Evolutionary conservation across 2,888 invertebrate species (phyloP).

Genomic region (Aromia moschata): DNA sequence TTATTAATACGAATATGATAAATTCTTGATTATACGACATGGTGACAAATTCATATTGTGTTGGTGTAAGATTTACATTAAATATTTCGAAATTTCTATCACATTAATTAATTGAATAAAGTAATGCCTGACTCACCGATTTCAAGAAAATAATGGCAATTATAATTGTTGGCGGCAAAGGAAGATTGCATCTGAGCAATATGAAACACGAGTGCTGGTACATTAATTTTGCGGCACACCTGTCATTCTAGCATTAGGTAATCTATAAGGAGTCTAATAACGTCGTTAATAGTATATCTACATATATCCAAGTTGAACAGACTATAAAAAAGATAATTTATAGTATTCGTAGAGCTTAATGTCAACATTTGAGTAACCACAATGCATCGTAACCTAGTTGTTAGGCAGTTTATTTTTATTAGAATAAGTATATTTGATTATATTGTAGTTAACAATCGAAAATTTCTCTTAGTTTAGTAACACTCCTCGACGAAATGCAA

Average conservation of each 20-base stretch:
- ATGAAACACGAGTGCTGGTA: neutral
- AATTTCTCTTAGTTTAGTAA: constrained; percentile 23
- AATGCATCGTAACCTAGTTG: constrained; percentile 9
- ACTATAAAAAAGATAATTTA: constrained; percentile 5
- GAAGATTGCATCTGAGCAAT: constrained; percentile 2
- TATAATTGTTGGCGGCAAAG: neutral
- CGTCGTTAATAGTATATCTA: neutral
- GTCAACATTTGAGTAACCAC: constrained; percentile 7
- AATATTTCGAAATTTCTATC: constrained; percentile 4
- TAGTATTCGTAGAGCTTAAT: neutral
- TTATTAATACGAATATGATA: too few relatives aligned
- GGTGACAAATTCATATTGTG: constrained; percentile 7
- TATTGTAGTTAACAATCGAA: constrained; percentile 18
- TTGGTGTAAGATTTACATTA: constrained; percentile 6
- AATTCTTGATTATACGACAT: too few relatives aligned
- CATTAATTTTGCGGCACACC: constrained; percentile 1
- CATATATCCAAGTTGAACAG: neutral
- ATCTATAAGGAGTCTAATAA: neutral
- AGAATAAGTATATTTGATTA: neutral
- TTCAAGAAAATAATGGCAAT: constrained; percentile 2
- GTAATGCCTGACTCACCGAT: constrained; percentile 6
- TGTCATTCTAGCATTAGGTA: constrained; percentile 1
- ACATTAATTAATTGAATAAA: constrained; percentile 3
- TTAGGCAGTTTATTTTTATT: constrained; percentile 1
- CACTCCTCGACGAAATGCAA: constrained; percentile 7